Conservation (phyloP, 2,113 vertebrate species). For the Forbesichthys papilliferus region DNA sequence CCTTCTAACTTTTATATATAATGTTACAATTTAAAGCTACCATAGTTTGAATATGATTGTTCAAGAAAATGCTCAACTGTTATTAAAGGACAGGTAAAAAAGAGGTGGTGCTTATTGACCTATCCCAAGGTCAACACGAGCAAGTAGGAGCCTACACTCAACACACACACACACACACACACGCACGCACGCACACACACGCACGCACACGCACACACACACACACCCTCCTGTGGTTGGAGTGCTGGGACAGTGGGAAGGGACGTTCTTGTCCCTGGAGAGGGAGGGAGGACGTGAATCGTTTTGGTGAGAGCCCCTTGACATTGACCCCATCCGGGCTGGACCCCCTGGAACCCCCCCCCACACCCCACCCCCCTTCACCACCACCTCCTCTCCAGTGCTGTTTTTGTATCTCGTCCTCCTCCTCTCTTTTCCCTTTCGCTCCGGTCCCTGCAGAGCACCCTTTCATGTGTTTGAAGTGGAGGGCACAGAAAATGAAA, state of each 20-base stretch:
- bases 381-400: constrained; percentile 49
- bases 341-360: constrained; percentile 40
- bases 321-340: constrained; percentile 66
- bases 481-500: constrained; percentile 79
- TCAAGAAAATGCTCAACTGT: too few relatives aligned
- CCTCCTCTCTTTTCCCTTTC: constrained; percentile 59
- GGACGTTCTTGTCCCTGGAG: constrained; percentile 57
- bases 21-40: too few relatives aligned
- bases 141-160: not conserved
- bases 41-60: too few relatives aligned
- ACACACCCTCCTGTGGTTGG: constrained; percentile 2
- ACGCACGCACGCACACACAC: not conserved
- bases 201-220: not conserved
- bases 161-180: not conserved
- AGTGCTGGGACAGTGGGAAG: constrained; percentile 29
- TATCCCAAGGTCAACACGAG: constrained; percentile 17
- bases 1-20: too few relatives aligned
- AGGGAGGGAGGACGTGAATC: constrained; percentile 44
- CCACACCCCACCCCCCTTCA: constrained; percentile 47
- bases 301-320: constrained; percentile 64
- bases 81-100: too few relatives aligned
- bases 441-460: constrained; percentile 77
- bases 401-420: constrained; percentile 61
- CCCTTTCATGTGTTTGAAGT: constrained; percentile 84
- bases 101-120: too few relatives aligned